These are phyloP conservation scores for Sebastes variabilis DNA, from an alignment of 2,797 vertebrate genomes.

Conservation along the genomic window DNA sequence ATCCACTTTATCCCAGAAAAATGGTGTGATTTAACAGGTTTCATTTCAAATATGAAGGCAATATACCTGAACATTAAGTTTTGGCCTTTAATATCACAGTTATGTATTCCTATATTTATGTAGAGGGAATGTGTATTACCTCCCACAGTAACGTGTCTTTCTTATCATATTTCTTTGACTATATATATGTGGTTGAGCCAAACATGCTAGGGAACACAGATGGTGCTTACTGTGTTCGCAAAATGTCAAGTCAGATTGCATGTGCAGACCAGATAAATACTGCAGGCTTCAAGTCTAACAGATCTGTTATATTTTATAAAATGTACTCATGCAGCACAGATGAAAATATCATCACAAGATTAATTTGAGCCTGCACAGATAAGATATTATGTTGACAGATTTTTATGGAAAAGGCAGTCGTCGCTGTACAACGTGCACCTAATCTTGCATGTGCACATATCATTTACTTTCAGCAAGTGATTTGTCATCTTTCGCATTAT, in stretches of 20 bases:
- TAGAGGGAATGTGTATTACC: neutral
- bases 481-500: conserved; percentile 15
- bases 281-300: neutral
- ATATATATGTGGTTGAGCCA: neutral
- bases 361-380: conserved; percentile 1
- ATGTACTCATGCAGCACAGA: neutral
- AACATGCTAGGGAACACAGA: neutral
- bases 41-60: neutral
- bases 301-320: conserved; percentile 1
- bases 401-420: neutral
- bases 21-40: neutral
- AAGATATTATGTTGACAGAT: conserved; percentile 1
- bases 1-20: neutral
- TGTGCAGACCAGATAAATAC: neutral
- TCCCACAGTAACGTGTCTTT: neutral
- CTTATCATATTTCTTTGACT: neutral
- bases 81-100: neutral
- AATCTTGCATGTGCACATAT: neutral
- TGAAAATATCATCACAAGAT: conserved; percentile 11
- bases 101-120: neutral
- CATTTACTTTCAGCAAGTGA: conserved; percentile 24
- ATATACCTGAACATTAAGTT: neutral
- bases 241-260: neutral
- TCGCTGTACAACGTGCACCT: neutral
- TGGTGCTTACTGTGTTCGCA: neutral